These are phyloP conservation scores for Oophaga sylvatica DNA, from an alignment of 2,797 vertebrate species.

Conservation along the genomic window DNA sequence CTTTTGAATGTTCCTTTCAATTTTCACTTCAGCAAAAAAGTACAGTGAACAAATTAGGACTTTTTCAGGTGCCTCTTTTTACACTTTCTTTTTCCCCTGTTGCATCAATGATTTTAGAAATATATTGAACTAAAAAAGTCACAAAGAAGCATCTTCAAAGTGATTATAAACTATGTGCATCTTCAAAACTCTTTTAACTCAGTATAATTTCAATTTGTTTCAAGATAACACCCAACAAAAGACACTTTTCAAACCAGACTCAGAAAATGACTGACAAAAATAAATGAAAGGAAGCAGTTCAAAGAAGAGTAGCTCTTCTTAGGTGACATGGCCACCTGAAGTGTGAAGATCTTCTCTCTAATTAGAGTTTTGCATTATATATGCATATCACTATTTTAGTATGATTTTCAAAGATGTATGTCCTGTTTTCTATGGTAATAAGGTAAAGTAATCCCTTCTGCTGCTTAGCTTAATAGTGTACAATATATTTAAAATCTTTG, in stretches of 20 bases:
- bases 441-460: too few species aligned
- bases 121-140: constrained; percentile 34
- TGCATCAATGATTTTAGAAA: constrained; percentile 33
- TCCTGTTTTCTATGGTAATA: neutral
- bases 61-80: constrained; percentile 16
- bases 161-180: constrained; percentile 64
- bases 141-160: constrained; percentile 56
- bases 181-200: constrained; percentile 61
- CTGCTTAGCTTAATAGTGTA: too few species aligned
- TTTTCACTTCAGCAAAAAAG: constrained; percentile 16
- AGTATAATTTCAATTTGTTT: constrained; percentile 60
- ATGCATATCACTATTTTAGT: constrained; percentile 67
- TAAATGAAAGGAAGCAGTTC: constrained; percentile 62
- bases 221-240: constrained; percentile 63
- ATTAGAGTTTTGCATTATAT: constrained; percentile 68
- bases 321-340: constrained; percentile 62
- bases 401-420: constrained; percentile 47
- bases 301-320: constrained; percentile 66
- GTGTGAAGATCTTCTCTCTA: constrained; percentile 66
- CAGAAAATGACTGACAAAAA: constrained; percentile 65
- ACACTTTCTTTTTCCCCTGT: constrained; percentile 22
- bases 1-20: constrained; percentile 1
- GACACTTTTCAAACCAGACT: constrained; percentile 64
- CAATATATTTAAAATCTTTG: too few species aligned
- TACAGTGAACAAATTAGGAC: constrained; percentile 13